Percentiles rank a stretch among this genome's conserved stretches.
These are phyloP conservation scores for Dyspetes luteomarginatus DNA, from an alignment of 2,888 invertebrate genomes.

Conservation along the genomic window DNA sequence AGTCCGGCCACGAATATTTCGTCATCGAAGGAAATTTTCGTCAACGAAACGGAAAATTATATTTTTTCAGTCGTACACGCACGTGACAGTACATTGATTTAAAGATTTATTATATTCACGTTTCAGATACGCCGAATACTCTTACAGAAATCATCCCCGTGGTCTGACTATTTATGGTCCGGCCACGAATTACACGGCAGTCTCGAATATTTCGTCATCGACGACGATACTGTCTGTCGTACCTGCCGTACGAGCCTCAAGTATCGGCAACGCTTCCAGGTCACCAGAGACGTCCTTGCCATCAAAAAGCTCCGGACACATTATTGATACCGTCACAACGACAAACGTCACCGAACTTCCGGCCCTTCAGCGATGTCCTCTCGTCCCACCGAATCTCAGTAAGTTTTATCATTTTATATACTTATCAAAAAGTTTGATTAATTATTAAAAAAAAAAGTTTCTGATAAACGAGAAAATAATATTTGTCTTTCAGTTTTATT, in stretches of 20 bases:
- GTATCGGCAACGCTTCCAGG: constrained; percentile 70
- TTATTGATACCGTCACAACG: constrained; percentile 64
- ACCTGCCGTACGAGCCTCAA: constrained; percentile 57
- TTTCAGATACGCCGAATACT: constrained; percentile 77
- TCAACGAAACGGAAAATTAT: too few species aligned
- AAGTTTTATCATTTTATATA: too few species aligned
- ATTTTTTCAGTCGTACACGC: too few species aligned
- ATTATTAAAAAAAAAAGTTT: too few species aligned
- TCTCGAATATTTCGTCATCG: constrained; percentile 69
- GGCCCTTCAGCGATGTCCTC: constrained; percentile 85
- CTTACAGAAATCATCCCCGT: constrained; percentile 78
- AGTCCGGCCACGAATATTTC: too few species aligned
- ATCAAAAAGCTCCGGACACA: constrained; percentile 55
- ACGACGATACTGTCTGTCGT: constrained; percentile 68
- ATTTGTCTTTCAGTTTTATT: too few species aligned
- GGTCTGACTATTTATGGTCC: constrained; percentile 81
- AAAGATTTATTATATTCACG: background rate
- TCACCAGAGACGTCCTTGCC: constrained; percentile 67
- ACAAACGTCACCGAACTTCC: constrained; percentile 75
- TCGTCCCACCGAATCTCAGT: constrained; percentile 88
- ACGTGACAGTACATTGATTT: too few species aligned
- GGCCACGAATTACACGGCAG: constrained; percentile 70
- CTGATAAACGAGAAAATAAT: too few species aligned
- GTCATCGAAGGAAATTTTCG: too few species aligned
- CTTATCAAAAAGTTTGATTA: too few species aligned